Evolutionary conservation across 2,888 invertebrate genomes (phyloP).

Genomic region (Biston betularia): DNA sequence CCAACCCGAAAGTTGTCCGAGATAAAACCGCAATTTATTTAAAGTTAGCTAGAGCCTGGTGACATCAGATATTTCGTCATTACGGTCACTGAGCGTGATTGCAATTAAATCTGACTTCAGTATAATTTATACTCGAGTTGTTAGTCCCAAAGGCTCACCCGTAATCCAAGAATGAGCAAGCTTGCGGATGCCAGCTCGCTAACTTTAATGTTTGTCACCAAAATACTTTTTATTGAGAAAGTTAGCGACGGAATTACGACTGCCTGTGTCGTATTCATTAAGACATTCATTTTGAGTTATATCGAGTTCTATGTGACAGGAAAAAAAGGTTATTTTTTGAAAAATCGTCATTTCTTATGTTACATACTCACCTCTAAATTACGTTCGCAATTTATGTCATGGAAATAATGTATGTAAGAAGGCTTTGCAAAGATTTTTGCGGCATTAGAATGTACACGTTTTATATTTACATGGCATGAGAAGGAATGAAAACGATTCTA

Average conservation of each 20-base stretch:
- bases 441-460: constrained; percentile 32
- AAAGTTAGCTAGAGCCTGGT: constrained; percentile 44
- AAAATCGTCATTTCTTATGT: background rate
- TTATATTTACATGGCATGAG: constrained; percentile 46
- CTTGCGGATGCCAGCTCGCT: constrained; percentile 35
- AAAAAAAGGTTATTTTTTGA: background rate
- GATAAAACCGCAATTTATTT: constrained; percentile 44
- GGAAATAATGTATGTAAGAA: constrained; percentile 41
- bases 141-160: constrained; percentile 51
- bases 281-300: background rate
- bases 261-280: constrained; percentile 9
- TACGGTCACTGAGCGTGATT: constrained; percentile 60
- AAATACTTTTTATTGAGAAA: constrained; percentile 45
- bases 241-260: constrained; percentile 27
- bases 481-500: constrained; percentile 65
- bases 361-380: background rate
- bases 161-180: constrained; percentile 41
- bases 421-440: constrained; percentile 18
- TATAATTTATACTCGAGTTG: constrained; percentile 58
- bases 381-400: constrained; percentile 4
- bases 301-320: background rate
- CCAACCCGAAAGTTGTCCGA: constrained; percentile 20
- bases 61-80: constrained; percentile 53
- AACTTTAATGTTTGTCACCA: constrained; percentile 42
- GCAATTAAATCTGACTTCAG: constrained; percentile 58